A percentile compares a stretch with the other conserved stretches of the same genome.
Conservation (phyloP, 2,888 invertebrate species). For the Phalera bucephala region DNA sequence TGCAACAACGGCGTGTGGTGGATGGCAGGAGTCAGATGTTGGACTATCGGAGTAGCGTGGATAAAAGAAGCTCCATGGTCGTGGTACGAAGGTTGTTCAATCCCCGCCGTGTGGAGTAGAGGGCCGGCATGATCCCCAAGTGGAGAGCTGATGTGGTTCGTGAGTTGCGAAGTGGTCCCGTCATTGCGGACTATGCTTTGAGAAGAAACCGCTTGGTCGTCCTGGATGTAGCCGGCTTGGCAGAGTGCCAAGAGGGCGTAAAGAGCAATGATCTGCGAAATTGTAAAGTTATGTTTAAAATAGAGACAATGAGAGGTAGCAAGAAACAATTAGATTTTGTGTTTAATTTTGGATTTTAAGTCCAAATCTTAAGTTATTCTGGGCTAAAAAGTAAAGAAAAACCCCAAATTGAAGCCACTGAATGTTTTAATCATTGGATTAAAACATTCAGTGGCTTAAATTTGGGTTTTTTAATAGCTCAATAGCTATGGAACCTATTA, state of each 20-base stretch:
- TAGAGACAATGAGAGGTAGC: too few relatives aligned
- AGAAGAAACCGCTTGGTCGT: slow-evolving; percentile 65
- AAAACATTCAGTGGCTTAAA: too few relatives aligned
- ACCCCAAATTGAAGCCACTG: too few relatives aligned
- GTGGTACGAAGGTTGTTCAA: slow-evolving; percentile 33
- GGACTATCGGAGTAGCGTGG: slow-evolving; percentile 39
- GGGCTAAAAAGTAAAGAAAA: too few relatives aligned
- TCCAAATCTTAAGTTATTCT: too few relatives aligned
- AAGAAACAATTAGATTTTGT: too few relatives aligned
- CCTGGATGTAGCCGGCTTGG: slow-evolving; percentile 67
- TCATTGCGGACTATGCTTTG: slow-evolving; percentile 72
- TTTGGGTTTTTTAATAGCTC: too few relatives aligned
- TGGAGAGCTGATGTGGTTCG: slow-evolving; percentile 44
- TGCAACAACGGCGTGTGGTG: slow-evolving; percentile 5
- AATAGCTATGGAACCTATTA: too few relatives aligned
- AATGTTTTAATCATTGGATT: too few relatives aligned
- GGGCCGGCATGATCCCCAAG: slow-evolving; percentile 34
- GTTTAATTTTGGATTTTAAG: too few relatives aligned
- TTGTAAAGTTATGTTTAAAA: too few relatives aligned
- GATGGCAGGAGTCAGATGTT: slow-evolving; percentile 41
- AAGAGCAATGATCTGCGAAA: slow-evolving; percentile 67
- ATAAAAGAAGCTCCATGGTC: slow-evolving; percentile 34
- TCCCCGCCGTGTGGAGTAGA: slow-evolving; percentile 22
- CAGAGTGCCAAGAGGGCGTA: slow-evolving; percentile 68
- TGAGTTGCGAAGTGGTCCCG: slow-evolving; percentile 50